Evolutionary conservation across 2,113 vertebrate species (phyloP).

Genomic region (Seriola rivoliana): DNA sequence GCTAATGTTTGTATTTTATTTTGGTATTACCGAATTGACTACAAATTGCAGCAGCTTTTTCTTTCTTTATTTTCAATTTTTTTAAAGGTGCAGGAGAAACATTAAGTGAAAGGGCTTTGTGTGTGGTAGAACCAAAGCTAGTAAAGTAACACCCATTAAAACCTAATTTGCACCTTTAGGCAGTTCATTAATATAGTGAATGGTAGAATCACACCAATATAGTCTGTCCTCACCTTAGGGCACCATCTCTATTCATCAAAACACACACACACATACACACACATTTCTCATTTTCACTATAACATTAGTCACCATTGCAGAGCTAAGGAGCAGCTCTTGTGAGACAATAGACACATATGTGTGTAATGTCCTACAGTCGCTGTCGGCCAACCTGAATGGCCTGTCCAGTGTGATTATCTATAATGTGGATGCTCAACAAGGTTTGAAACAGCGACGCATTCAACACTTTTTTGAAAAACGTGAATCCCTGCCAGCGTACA

Average conservation of each 20-base stretch:
- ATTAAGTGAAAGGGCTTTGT: constrained; percentile 76
- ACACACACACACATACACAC: constrained; percentile 72
- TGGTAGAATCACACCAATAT: constrained; percentile 88
- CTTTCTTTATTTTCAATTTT: background rate
- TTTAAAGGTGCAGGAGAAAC: constrained; percentile 82
- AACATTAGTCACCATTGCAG: constrained; percentile 72
- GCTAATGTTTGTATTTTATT: constrained; percentile 88
- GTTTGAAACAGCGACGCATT: constrained; percentile 28
- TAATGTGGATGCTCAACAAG: constrained; percentile 49
- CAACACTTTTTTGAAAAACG: constrained; percentile 10
- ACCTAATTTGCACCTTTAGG: constrained; percentile 97
- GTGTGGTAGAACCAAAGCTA: constrained; percentile 82
- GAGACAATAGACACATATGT: constrained; percentile 68
- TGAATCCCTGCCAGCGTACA: constrained; percentile 19
- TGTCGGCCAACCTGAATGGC: constrained; percentile 52
- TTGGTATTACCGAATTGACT: constrained; percentile 80
- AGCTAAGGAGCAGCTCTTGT: constrained; percentile 70
- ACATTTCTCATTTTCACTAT: constrained; percentile 86
- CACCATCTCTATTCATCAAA: constrained; percentile 85
- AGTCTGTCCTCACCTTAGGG: constrained; percentile 88
- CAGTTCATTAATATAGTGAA: constrained; percentile 97
- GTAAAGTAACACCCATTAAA: constrained; percentile 99
- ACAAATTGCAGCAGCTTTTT: constrained; percentile 87
- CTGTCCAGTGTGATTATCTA: constrained; percentile 49
- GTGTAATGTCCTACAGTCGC: constrained; percentile 52